phyloP scores from a whole-genome alignment of 2,113 vertebrate species.

The Gopherus evgoodei region DNA sequence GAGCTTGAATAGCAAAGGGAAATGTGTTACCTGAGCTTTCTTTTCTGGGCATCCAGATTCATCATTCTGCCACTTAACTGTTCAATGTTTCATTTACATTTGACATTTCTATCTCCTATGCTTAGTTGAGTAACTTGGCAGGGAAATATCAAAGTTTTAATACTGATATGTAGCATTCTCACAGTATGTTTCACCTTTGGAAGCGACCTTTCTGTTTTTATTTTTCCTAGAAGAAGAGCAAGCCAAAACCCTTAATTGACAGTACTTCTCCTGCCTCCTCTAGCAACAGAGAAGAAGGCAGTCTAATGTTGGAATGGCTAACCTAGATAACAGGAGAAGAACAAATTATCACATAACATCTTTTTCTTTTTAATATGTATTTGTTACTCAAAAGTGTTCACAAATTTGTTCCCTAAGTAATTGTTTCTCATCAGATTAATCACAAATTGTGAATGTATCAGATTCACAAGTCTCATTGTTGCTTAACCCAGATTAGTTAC shows the following conservation, averaged over 20 bases:
- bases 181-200: background rate
- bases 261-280: background rate
- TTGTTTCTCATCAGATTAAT: background rate
- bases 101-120: background rate
- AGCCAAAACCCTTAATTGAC: background rate
- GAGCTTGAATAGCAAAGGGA: background rate
- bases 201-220: background rate
- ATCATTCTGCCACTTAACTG: background rate
- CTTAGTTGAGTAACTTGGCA: background rate
- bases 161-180: background rate
- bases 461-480: background rate
- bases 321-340: background rate
- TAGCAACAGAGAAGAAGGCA: background rate
- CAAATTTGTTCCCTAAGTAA: background rate
- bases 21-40: background rate
- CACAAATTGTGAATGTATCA: background rate
- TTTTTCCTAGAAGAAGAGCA: background rate
- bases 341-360: background rate
- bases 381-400: background rate
- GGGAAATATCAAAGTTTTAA: background rate
- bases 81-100: background rate
- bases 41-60: background rate
- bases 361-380: background rate
- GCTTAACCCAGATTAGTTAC: background rate
- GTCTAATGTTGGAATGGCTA: rapidly evolving